Percentiles rank a stretch among this genome's conserved stretches.
Evolutionary conservation across 1,140 invertebrate genomes (phyloP).

Genomic region (Ganaspis sp.): DNA sequence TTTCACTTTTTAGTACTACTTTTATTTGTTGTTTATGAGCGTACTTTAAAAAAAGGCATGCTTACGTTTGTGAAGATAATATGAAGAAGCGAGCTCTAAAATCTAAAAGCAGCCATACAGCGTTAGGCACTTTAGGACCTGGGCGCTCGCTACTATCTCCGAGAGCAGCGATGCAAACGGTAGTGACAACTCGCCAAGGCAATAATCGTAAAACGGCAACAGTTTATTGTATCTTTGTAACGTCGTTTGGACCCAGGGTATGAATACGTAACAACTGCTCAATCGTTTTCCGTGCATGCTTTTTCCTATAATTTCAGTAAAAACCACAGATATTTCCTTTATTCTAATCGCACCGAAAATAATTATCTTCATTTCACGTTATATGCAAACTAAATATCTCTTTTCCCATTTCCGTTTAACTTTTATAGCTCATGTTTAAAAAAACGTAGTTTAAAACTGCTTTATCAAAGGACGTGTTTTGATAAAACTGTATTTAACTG

Average conservation of each 20-base stretch:
- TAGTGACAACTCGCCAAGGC: constrained; percentile 62
- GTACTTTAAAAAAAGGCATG: not conserved
- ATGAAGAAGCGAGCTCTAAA: not conserved
- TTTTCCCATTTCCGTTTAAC: not conserved
- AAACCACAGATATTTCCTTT: constrained; percentile 7
- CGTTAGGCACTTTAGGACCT: constrained; percentile 29
- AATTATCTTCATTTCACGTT: too few species aligned
- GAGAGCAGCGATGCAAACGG: constrained; percentile 42
- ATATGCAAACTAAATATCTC: too few species aligned
- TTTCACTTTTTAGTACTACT: not conserved
- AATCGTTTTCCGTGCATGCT: not conserved
- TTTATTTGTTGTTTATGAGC: not conserved
- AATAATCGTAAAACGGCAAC: constrained; percentile 66
- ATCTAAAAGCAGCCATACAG: constrained; percentile 26
- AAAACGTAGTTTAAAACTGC: too few species aligned
- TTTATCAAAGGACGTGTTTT: too few species aligned
- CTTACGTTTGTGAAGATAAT: constrained; percentile 7
- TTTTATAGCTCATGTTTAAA: not conserved
- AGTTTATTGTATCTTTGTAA: constrained; percentile 57
- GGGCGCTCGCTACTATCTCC: constrained; percentile 29
- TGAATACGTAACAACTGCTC: constrained; percentile 40
- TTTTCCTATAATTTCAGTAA: constrained; percentile 15
- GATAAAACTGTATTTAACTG: too few species aligned
- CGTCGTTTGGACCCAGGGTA: constrained; percentile 27
- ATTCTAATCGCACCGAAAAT: constrained; percentile 27